Evolutionary conservation across 2,113 vertebrate genomes (phyloP).

Genomic region (Cephalopholis sonnerati): DNA sequence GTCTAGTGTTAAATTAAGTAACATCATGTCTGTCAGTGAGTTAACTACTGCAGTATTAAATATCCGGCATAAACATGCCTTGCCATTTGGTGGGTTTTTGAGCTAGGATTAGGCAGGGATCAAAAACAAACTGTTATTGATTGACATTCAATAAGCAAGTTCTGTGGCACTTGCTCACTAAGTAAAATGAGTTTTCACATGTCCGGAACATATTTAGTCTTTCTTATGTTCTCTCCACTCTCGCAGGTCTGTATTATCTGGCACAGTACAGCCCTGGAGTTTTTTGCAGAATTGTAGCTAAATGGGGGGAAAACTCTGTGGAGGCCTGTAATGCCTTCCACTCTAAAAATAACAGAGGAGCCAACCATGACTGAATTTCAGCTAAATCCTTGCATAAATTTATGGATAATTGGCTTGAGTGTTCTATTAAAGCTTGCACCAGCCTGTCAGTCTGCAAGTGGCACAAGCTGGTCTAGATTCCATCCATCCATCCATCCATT

Average conservation of each 20-base stretch:
- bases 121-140: conserved; percentile 16
- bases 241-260: conserved; percentile 26
- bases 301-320: background rate
- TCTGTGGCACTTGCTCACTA: conserved; percentile 9
- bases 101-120: conserved; percentile 14
- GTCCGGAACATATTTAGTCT: conserved; percentile 16
- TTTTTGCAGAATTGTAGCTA: background rate
- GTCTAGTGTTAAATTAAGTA: background rate
- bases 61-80: background rate
- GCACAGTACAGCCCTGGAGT: conserved; percentile 17
- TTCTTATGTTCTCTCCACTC: background rate
- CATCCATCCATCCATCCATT: too few relatives aligned
- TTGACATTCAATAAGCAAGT: conserved; percentile 37
- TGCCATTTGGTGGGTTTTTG: conserved; percentile 10
- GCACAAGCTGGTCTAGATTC: background rate
- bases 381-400: conserved; percentile 22
- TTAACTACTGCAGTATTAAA: conserved; percentile 5
- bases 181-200: conserved; percentile 16
- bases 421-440: background rate
- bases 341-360: conserved; percentile 25
- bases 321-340: background rate
- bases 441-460: conserved; percentile 2
- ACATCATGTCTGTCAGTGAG: background rate
- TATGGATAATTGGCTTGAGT: conserved; percentile 12
- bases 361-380: conserved; percentile 15